These are phyloP conservation scores for Heliocidaris erythrogramma DNA, from an alignment of 35 echinoderm and acorn worm genomes.

Conservation along the genomic window DNA sequence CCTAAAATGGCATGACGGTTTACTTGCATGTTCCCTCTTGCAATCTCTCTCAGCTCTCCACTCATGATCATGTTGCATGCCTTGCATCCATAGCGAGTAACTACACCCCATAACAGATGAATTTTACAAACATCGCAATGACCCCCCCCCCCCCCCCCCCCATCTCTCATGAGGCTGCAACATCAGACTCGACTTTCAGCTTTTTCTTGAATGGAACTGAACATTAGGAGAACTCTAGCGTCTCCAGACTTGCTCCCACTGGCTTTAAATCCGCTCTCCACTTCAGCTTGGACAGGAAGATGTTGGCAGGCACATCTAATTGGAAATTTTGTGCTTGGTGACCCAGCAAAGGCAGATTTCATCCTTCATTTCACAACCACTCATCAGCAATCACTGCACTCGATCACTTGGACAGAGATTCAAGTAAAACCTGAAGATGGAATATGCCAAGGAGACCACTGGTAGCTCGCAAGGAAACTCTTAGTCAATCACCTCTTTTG, in stretches of 20 bases:
- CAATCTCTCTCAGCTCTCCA: neutral
- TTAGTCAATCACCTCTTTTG: neutral
- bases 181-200: neutral
- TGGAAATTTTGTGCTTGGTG: conserved; percentile 16
- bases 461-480: neutral
- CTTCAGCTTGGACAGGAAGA: neutral
- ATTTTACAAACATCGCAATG: neutral
- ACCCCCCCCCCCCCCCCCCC: neutral
- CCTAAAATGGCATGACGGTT: neutral
- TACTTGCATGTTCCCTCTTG: neutral
- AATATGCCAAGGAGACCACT: neutral
- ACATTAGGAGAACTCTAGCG: neutral
- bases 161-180: neutral
- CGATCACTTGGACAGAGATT: neutral
- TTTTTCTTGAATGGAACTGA: neutral
- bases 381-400: conserved; percentile 9
- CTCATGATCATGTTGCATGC: neutral
- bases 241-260: neutral
- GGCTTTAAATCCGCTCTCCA: neutral
- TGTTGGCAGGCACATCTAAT: neutral
- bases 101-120: neutral
- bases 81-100: neutral
- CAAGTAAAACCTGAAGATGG: neutral
- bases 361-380: conserved; percentile 16
- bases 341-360: neutral